A percentile compares a stretch with the other conserved stretches of the same genome.
Evolutionary conservation across 2,888 invertebrate species (phyloP).

Genomic region (Tinea pellionella): DNA sequence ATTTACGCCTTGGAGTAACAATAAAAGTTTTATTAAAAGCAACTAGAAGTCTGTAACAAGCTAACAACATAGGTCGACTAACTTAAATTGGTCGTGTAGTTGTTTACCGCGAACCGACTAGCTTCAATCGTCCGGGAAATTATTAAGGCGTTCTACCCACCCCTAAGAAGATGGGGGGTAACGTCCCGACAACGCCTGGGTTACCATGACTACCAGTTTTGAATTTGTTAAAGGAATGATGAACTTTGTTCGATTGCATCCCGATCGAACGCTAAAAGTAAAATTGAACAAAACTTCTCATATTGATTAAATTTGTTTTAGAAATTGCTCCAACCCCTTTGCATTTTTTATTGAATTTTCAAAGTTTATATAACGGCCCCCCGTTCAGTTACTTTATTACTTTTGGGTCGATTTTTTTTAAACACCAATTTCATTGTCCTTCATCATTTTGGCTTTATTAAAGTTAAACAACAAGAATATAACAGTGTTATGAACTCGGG

Average conservation of each 20-base stretch:
- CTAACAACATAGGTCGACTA: background rate
- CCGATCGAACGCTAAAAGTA: background rate
- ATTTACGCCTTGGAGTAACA: too few relatives aligned
- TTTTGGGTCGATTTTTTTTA: background rate
- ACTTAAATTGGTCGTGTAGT: conserved; percentile 40
- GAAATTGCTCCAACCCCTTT: background rate
- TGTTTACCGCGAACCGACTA: conserved; percentile 27
- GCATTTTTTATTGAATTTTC: background rate
- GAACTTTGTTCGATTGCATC: conserved; percentile 29
- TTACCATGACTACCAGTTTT: conserved; percentile 44
- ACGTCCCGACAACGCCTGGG: conserved; percentile 33
- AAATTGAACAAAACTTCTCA: background rate
- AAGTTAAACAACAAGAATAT: background rate
- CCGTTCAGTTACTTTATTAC: background rate
- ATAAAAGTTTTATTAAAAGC: too few relatives aligned
- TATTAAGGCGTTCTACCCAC: conserved; percentile 30
- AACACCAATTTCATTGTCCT: background rate
- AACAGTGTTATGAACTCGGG: background rate
- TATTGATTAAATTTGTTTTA: background rate
- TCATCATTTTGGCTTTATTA: background rate
- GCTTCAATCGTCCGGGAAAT: conserved; percentile 49
- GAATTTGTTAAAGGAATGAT: conserved; percentile 58
- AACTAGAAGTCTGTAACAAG: background rate
- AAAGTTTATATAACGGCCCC: background rate
- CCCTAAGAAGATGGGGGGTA: conserved; percentile 2